A percentile compares a stretch with the other conserved stretches of the same genome.
Evolutionary conservation across 2,113 vertebrate species (phyloP).

Genomic region (Caranx melampygus): DNA sequence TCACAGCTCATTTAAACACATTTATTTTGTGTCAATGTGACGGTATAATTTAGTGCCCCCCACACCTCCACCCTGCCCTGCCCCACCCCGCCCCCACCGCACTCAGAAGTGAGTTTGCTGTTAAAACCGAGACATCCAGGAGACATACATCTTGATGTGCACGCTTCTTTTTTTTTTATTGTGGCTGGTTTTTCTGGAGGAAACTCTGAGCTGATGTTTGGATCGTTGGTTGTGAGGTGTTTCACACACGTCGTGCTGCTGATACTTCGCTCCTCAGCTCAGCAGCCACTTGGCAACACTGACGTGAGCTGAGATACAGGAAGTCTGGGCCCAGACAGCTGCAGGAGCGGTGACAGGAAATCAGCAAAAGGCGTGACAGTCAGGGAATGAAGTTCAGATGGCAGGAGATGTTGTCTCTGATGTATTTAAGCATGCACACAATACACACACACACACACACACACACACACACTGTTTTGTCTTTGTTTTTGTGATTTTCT

Average conservation of each 20-base stretch:
- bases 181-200: not conserved
- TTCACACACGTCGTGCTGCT: conserved; percentile 3
- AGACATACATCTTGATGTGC: not conserved
- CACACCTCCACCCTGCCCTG: no score
- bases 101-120: not conserved
- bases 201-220: not conserved
- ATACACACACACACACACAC: not conserved
- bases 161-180: conserved; percentile 1
- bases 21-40: not conserved
- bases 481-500: conserved; percentile 18
- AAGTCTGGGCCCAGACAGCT: conserved; percentile 1
- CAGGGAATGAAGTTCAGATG: conserved; percentile 35
- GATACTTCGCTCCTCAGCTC: conserved; percentile 12
- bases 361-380: conserved; percentile 26
- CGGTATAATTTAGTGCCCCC: not conserved
- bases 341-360: conserved; percentile 26
- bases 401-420: conserved; percentile 25
- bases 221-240: not conserved
- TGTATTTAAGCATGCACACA: not conserved
- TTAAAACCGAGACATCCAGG: not conserved
- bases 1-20: not conserved
- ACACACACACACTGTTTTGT: not conserved
- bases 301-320: conserved; percentile 2
- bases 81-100: no score
- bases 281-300: conserved; percentile 3